Conservation (phyloP, 2,113 vertebrate species). For the Thalassarche chlororhynchos region DNA sequence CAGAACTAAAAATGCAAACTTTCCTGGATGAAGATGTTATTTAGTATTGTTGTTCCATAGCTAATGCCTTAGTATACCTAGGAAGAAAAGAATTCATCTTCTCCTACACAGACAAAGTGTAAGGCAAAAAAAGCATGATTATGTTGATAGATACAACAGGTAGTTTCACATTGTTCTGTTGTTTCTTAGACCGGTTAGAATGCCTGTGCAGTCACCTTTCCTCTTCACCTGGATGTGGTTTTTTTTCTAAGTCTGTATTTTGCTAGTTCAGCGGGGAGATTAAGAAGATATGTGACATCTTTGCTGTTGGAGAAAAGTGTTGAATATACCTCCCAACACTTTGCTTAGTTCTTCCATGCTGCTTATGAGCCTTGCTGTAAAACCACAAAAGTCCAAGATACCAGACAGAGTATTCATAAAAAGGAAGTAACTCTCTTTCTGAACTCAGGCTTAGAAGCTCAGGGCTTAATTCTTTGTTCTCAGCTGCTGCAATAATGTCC, state of each 20-base stretch:
- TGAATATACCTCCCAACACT: neutral
- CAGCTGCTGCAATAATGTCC: neutral
- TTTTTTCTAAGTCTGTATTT: neutral
- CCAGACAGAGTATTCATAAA: neutral
- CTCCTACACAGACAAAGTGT: neutral
- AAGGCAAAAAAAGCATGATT: neutral
- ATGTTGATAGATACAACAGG: neutral
- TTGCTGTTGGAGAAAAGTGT: neutral
- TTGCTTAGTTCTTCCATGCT: neutral
- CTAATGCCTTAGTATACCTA: neutral
- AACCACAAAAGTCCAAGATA: neutral
- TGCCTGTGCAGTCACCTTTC: neutral
- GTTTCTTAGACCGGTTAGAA: neutral
- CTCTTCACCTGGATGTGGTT: neutral
- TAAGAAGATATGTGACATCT: neutral
- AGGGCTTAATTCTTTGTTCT: neutral
- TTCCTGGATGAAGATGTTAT: neutral
- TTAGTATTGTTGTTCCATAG: neutral
- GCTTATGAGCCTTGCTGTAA: neutral
- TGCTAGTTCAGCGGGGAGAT: neutral
- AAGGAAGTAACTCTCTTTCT: neutral
- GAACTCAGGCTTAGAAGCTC: neutral
- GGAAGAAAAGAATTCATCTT: neutral
- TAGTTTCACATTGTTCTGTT: neutral
- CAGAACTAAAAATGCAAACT: neutral